Evolutionary conservation across 1,140 invertebrate genomes (phyloP).

Genomic region (Listronotus bonariensis): DNA sequence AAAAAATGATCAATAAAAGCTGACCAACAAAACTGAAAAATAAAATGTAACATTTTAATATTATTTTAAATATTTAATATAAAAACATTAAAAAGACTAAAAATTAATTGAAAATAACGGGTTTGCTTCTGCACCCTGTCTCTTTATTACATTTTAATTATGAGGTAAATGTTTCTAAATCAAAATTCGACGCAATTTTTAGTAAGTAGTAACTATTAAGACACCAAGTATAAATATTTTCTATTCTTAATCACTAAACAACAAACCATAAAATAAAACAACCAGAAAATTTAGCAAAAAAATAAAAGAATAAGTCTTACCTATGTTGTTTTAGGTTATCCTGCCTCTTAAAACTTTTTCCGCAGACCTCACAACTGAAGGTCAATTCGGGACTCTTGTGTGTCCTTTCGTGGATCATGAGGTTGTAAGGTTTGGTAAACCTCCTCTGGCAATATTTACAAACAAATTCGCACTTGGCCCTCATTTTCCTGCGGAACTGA

Average conservation of each 20-base stretch:
- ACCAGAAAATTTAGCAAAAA: slow-evolving; percentile 11
- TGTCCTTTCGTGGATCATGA: slow-evolving; percentile 98
- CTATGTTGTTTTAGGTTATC: slow-evolving; percentile 95
- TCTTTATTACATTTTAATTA: no score
- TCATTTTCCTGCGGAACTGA: slow-evolving; percentile 91
- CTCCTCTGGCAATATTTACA: slow-evolving; percentile 98
- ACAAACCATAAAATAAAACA: slow-evolving; percentile 4
- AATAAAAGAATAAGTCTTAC: slow-evolving; percentile 65
- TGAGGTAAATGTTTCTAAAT: no score
- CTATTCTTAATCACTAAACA: neutral
- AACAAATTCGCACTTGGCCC: slow-evolving; percentile 95
- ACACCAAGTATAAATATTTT: no score
- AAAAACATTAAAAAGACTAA: no score
- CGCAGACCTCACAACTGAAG: slow-evolving; percentile 98
- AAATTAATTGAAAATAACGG: no score
- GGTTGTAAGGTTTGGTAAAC: slow-evolving; percentile 99
- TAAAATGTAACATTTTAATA: no score
- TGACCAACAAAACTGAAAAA: no score
- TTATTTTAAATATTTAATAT: no score
- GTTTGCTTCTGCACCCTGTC: no score
- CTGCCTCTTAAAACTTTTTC: slow-evolving; percentile 97
- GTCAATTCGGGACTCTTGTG: slow-evolving; percentile 97
- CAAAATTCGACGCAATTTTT: no score
- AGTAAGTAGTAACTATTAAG: no score
- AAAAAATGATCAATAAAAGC: no score